Evolutionary conservation across 2,888 invertebrate species (phyloP).

Genomic region (Brachyptera putata): DNA sequence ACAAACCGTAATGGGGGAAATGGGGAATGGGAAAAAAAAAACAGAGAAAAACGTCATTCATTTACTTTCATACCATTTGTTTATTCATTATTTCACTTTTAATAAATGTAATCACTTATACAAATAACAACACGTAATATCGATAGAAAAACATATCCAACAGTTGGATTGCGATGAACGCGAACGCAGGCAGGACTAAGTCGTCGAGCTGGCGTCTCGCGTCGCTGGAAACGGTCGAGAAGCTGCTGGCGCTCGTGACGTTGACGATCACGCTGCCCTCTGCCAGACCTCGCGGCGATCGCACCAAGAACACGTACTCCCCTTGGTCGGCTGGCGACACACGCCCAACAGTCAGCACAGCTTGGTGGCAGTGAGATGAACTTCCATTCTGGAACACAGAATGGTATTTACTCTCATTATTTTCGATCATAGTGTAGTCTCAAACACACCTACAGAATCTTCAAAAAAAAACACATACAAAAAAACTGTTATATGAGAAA

Average conservation of each 20-base stretch:
- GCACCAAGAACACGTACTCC: constrained; percentile 59
- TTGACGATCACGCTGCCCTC: constrained; percentile 60
- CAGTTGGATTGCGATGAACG: not conserved
- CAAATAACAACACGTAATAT: not conserved
- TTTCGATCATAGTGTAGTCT: too few species aligned
- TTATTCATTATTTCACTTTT: too few species aligned
- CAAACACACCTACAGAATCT: too few species aligned
- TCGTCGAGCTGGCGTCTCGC: constrained; percentile 10
- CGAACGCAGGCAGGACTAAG: too few species aligned
- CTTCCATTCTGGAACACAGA: constrained; percentile 50
- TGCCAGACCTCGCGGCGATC: constrained; percentile 57
- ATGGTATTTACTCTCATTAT: too few species aligned
- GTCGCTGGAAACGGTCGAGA: constrained; percentile 22
- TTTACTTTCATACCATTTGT: too few species aligned
- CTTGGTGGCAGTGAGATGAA: constrained; percentile 55
- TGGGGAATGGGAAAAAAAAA: too few species aligned
- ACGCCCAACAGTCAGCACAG: constrained; percentile 54
- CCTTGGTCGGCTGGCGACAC: constrained; percentile 57
- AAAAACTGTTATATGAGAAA: too few species aligned
- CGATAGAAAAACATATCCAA: constrained; percentile 5
- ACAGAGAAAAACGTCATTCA: too few species aligned
- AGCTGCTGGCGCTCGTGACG: constrained; percentile 46
- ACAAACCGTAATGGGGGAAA: too few species aligned
- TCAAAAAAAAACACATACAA: too few species aligned
- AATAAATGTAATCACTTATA: not conserved